Conservation (phyloP, 2,797 vertebrate species). For the Myotis findleyi region DNA sequence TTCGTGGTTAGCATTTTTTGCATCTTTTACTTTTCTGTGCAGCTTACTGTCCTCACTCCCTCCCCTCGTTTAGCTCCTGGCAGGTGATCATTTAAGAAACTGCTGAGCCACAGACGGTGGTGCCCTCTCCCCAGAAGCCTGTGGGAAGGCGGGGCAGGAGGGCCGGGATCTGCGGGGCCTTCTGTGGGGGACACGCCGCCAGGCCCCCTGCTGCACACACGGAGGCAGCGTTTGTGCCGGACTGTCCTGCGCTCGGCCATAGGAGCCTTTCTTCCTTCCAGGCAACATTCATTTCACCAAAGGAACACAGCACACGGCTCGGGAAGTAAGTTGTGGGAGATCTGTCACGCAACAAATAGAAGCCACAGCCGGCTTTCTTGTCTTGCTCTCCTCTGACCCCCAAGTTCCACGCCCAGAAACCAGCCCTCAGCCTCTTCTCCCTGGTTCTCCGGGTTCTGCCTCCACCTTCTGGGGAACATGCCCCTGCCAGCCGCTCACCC, state of each 20-base stretch:
- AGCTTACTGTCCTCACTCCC: not conserved
- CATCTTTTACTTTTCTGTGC: constrained; percentile 31
- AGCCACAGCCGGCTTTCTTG: not conserved
- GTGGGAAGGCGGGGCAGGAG: constrained; percentile 41
- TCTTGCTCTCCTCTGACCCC: not conserved
- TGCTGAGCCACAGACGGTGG: constrained; percentile 67
- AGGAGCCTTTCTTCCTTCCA: constrained; percentile 23
- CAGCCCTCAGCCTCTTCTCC: not conserved
- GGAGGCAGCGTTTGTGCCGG: not conserved
- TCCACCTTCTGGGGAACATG: not conserved
- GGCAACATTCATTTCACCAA: constrained; percentile 58
- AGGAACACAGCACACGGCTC: constrained; percentile 40
- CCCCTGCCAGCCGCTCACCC: not conserved
- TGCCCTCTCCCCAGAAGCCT: constrained; percentile 65
- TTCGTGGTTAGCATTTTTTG: not conserved
- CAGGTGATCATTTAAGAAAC: constrained; percentile 63
- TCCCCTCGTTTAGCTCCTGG: constrained; percentile 38
- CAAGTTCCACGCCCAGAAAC: not conserved
- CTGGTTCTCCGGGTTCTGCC: not conserved
- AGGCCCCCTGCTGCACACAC: constrained; percentile 38
- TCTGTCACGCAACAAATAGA: constrained; percentile 45
- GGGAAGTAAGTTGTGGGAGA: constrained; percentile 38
- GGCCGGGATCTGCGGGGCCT: not conserved
- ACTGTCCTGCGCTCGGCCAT: not conserved
- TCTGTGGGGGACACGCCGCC: constrained; percentile 48